Percentiles rank a stretch among this genome's conserved stretches.
These are phyloP conservation scores for Diabrotica balteata DNA, from an alignment of 2,888 invertebrate species.

Conservation along the genomic window DNA sequence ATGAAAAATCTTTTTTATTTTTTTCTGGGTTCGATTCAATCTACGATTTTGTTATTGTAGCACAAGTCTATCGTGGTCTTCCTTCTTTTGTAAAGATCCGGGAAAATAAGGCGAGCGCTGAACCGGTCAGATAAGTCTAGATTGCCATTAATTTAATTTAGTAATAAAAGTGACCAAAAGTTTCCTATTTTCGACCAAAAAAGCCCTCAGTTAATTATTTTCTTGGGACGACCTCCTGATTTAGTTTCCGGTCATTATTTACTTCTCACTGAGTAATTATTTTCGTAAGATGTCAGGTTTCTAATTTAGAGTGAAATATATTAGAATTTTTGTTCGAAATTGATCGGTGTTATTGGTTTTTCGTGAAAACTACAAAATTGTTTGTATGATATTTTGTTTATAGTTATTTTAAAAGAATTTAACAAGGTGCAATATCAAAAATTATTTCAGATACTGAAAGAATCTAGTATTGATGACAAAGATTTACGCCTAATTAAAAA, in stretches of 20 bases:
- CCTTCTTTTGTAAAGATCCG: background rate
- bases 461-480: too few species aligned
- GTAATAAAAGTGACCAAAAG: background rate
- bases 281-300: too few species aligned
- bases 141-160: background rate
- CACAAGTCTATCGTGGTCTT: background rate
- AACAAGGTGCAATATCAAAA: too few species aligned
- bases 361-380: too few species aligned
- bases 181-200: background rate
- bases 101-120: background rate
- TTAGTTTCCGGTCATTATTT: conserved; percentile 4
- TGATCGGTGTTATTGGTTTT: too few species aligned
- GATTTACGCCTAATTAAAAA: too few species aligned
- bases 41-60: background rate
- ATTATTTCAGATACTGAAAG: too few species aligned
- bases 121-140: background rate
- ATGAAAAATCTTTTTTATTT: background rate
- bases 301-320: too few species aligned
- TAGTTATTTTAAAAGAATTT: too few species aligned
- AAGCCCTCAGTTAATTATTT: conserved; percentile 6
- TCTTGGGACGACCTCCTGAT: conserved; percentile 4
- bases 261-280: background rate
- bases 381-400: too few species aligned
- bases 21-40: background rate
- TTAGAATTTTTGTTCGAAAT: too few species aligned